Conservation (phyloP, 2,797 vertebrate species). For the Calcarius lapponicus region DNA sequence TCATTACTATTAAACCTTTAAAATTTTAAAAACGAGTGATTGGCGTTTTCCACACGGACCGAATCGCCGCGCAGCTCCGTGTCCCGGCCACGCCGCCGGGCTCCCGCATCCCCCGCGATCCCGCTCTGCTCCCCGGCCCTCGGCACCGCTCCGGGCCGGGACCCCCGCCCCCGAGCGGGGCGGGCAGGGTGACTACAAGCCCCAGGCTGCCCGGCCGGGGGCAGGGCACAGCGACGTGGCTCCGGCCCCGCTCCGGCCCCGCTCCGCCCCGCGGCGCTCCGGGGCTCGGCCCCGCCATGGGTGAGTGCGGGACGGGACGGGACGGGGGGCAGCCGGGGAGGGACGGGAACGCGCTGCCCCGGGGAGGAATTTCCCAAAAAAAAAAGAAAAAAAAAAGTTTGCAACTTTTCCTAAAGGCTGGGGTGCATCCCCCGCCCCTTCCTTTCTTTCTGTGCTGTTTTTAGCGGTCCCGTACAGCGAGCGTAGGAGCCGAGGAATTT, state of each 20-base stretch:
- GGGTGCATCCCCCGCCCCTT: background rate
- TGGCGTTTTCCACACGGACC: no score
- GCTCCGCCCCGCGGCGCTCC: background rate
- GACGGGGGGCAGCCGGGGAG: background rate
- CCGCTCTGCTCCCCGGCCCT: background rate
- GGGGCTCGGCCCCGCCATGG: background rate
- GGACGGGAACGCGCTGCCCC: background rate
- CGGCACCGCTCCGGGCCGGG: background rate
- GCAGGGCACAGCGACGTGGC: conserved; percentile 33
- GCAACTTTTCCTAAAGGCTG: background rate
- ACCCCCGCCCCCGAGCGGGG: background rate
- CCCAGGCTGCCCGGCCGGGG: background rate
- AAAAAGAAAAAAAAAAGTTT: background rate
- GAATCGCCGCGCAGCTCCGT: accelerated
- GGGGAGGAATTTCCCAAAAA: background rate
- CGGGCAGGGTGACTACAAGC: background rate
- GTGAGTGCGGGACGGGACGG: background rate
- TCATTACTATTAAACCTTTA: no score
- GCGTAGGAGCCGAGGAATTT: background rate
- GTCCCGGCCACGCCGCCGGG: background rate
- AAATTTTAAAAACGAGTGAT: no score
- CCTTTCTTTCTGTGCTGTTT: background rate
- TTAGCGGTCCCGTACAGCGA: background rate
- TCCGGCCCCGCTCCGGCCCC: background rate
- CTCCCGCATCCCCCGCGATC: background rate